These are phyloP conservation scores for Drosophila kanapiae DNA, from an alignment of 1,140 invertebrate genomes.

Conservation along the genomic window DNA sequence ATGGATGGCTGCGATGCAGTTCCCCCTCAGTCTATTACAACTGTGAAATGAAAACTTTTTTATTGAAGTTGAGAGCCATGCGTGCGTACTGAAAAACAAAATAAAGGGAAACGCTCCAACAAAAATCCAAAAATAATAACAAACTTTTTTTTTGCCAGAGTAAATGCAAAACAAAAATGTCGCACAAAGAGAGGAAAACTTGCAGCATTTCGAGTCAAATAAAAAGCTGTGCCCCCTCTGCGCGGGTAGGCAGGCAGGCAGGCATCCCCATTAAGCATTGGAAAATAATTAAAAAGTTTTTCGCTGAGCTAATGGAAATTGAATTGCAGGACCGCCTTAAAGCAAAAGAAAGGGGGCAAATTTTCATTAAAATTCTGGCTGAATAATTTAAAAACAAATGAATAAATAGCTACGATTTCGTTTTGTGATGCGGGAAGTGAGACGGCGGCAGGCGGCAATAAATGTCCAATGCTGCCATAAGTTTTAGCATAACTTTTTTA, in stretches of 20 bases:
- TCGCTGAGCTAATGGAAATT: slow-evolving; percentile 69
- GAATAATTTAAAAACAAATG: slow-evolving; percentile 53
- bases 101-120: not conserved
- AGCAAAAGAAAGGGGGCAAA: slow-evolving; percentile 30
- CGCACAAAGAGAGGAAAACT: slow-evolving; percentile 38
- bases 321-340: slow-evolving; percentile 47
- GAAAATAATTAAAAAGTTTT: slow-evolving; percentile 83
- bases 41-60: slow-evolving; percentile 67
- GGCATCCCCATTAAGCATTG: slow-evolving; percentile 58
- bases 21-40: slow-evolving; percentile 31
- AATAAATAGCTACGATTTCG: slow-evolving; percentile 9
- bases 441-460: slow-evolving; percentile 1
- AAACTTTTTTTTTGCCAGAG: slow-evolving; percentile 46
- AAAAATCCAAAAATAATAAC: slow-evolving; percentile 47
- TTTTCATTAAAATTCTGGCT: slow-evolving; percentile 57
- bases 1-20: slow-evolving; percentile 6
- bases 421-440: not conserved
- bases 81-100: slow-evolving; percentile 42
- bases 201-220: slow-evolving; percentile 43
- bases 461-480: slow-evolving; percentile 23
- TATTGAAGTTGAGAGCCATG: slow-evolving; percentile 68
- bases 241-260: not conserved
- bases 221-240: slow-evolving; percentile 24
- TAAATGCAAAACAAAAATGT: slow-evolving; percentile 55
- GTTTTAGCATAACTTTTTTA: slow-evolving; percentile 13